phyloP scores from a whole-genome alignment of 2,888 invertebrate genomes.

The Tetheella fluctuosa region DNA sequence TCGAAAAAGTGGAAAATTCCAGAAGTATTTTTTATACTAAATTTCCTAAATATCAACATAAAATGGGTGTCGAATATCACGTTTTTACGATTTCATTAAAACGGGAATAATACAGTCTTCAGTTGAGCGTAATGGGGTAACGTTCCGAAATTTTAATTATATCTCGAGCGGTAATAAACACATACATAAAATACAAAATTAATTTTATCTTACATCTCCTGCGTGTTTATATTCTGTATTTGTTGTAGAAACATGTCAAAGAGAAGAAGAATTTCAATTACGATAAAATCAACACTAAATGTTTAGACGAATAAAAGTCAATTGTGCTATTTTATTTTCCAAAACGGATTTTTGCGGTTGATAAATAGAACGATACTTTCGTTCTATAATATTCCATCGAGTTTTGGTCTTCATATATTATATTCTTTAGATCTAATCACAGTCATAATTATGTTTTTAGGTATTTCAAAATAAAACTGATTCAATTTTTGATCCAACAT shows the following conservation, averaged over 20 bases:
- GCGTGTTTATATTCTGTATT: neutral
- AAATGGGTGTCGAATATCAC: conserved; percentile 4
- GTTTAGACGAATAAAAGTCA: neutral
- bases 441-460: no score
- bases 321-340: no score
- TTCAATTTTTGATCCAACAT: no score
- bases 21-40: no score
- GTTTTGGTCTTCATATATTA: no score
- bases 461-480: no score
- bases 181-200: conserved; percentile 1
- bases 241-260: neutral
- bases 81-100: conserved; percentile 13
- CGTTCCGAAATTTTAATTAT: conserved; percentile 13
- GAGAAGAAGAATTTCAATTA: neutral
- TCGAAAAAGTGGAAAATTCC: no score
- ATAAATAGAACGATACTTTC: no score
- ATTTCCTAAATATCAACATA: neutral
- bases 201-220: neutral
- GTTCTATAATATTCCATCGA: no score
- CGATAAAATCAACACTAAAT: neutral
- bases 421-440: no score
- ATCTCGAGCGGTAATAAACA: conserved; percentile 12
- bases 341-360: no score
- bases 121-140: conserved; percentile 11
- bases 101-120: conserved; percentile 6